Percentiles rank a stretch among this genome's conserved stretches.
phyloP scores from a whole-genome alignment of 1,140 invertebrate genomes.

The Charaxes varanes region DNA sequence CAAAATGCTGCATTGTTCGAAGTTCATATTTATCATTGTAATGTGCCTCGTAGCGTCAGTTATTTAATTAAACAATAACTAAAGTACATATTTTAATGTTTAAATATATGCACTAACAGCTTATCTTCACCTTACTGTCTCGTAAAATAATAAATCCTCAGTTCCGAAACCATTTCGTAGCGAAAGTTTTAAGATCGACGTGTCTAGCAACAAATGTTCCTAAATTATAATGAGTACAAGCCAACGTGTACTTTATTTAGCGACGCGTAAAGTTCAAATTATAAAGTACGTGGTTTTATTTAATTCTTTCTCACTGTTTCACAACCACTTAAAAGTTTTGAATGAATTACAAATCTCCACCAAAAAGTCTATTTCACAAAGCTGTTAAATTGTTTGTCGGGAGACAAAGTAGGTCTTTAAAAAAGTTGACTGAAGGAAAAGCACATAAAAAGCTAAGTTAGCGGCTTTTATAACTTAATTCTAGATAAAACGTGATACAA shows the following conservation, averaged over 20 bases:
- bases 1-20: too few relatives aligned
- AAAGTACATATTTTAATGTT: conserved; percentile 8
- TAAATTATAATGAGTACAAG: not conserved
- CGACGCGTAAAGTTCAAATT: conserved; percentile 1
- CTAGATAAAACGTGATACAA: conserved; percentile 26
- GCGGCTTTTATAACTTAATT: conserved; percentile 25
- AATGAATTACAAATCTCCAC: conserved; percentile 68
- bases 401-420: conserved; percentile 52
- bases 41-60: too few relatives aligned
- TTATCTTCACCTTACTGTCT: too few relatives aligned
- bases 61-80: too few relatives aligned
- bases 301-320: conserved; percentile 64
- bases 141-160: not conserved
- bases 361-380: conserved; percentile 60
- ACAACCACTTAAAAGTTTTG: conserved; percentile 69
- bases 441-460: conserved; percentile 27
- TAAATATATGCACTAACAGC: too few relatives aligned
- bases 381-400: conserved; percentile 65
- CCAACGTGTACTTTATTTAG: not conserved
- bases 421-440: conserved; percentile 31
- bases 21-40: too few relatives aligned
- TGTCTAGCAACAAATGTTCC: conserved; percentile 30
- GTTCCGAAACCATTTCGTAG: not conserved
- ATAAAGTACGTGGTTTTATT: conserved; percentile 19
- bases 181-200: conserved; percentile 33